phyloP scores from a whole-genome alignment of 2,888 invertebrate genomes.

The Synergus gifuensis region DNA sequence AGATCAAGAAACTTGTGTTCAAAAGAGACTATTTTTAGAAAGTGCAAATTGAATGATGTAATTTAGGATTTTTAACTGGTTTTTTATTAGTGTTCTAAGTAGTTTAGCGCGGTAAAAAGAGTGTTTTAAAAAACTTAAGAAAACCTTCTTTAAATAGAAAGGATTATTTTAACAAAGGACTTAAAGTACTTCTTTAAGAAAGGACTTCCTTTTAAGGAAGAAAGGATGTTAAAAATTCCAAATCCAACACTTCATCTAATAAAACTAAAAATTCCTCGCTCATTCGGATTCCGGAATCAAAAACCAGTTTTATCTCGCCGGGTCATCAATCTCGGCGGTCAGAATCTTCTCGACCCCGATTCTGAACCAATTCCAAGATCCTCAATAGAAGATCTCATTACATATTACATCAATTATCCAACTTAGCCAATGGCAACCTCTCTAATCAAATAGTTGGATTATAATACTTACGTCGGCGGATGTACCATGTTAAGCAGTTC shows the following conservation, averaged over 20 bases:
- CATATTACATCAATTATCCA: conserved; percentile 3
- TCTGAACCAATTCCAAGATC: not conserved
- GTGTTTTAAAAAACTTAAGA: not conserved
- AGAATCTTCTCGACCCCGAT: not conserved
- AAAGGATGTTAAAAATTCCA: too few species aligned
- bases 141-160: too few species aligned
- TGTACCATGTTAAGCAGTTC: conserved; percentile 92
- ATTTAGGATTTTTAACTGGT: not conserved
- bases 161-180: too few species aligned
- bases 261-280: too few species aligned
- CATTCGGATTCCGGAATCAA: not conserved
- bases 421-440: not conserved
- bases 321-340: not conserved
- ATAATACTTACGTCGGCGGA: conserved; percentile 87
- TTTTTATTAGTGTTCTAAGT: not conserved
- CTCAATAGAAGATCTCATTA: not conserved
- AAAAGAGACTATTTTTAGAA: conserved; percentile 2
- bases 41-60: not conserved
- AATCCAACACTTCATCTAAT: too few species aligned
- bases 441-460: conserved; percentile 5
- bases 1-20: not conserved
- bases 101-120: not conserved
- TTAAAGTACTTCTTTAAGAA: too few species aligned
- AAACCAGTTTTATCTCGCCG: not conserved
- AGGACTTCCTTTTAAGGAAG: too few species aligned